Percentiles rank a stretch among this genome's conserved stretches.
Evolutionary conservation across 2,888 invertebrate species (phyloP).

Genomic region (Synanthedon tipuliformis): DNA sequence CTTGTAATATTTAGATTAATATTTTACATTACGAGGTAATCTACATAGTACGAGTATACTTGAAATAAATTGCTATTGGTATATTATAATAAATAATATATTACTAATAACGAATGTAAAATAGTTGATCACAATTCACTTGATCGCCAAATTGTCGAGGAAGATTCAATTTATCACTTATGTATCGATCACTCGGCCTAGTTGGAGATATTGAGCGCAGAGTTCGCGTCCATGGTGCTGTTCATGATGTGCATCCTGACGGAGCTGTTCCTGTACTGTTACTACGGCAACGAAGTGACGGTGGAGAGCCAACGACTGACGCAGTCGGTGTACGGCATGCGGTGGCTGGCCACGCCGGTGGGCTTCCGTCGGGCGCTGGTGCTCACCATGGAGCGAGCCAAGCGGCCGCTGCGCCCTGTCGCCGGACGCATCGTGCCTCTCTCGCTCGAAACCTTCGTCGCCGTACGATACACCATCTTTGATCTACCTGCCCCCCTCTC

Average conservation of each 20-base stretch:
- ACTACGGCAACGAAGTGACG: constrained; percentile 68
- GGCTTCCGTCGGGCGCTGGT: constrained; percentile 14
- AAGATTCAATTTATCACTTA: too few species aligned
- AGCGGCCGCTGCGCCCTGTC: constrained; percentile 53
- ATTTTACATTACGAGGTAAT: too few species aligned
- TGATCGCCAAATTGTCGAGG: too few species aligned
- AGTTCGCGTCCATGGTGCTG: constrained; percentile 62
- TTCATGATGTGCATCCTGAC: constrained; percentile 67
- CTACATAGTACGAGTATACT: too few species aligned
- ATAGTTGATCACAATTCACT: too few species aligned
- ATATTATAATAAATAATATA: too few species aligned
- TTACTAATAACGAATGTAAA: too few species aligned
- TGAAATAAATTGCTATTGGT: too few species aligned
- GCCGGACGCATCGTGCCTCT: constrained; percentile 61
- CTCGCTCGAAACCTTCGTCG: constrained; percentile 60
- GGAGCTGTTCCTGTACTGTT: constrained; percentile 69
- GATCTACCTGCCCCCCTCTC: not conserved
- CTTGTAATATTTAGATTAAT: too few species aligned
- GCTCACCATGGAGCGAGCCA: constrained; percentile 50
- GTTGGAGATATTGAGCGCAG: constrained; percentile 41
- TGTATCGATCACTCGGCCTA: constrained; percentile 9
- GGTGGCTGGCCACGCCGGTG: constrained; percentile 24
- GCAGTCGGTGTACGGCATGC: constrained; percentile 45
- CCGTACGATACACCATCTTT: constrained; percentile 25
- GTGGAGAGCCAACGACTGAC: constrained; percentile 55